These are phyloP conservation scores for Brenthis hecate DNA, from an alignment of 2,888 invertebrate species.

Conservation along the genomic window DNA sequence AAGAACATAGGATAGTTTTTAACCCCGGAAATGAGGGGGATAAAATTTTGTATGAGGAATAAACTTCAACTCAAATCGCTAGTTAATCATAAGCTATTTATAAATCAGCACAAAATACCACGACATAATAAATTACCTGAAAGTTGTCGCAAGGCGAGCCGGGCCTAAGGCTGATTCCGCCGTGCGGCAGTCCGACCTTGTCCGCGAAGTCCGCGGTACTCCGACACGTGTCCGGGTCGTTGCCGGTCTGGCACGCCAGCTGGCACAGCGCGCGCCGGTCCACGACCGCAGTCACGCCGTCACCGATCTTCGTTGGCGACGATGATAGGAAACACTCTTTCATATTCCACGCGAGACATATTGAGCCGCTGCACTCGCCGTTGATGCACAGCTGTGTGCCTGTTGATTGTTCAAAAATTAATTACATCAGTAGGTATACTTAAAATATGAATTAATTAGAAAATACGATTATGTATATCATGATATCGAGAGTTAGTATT, in stretches of 20 bases:
- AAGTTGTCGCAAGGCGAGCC: conserved; percentile 99
- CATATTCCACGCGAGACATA: conserved; percentile 97
- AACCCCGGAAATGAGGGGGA: no score
- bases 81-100: no score
- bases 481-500: no score
- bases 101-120: background rate
- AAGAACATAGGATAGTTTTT: no score
- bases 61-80: no score
- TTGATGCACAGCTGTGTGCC: conserved; percentile 90
- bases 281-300: conserved; percentile 82
- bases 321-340: conserved; percentile 97
- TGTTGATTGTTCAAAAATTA: conserved; percentile 41
- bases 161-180: conserved; percentile 93
- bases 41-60: no score
- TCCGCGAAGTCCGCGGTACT: conserved; percentile 94
- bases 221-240: conserved; percentile 87
- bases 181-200: conserved; percentile 86
- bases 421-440: background rate
- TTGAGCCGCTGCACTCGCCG: conserved; percentile 97
- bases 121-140: conserved; percentile 82
- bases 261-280: conserved; percentile 95
- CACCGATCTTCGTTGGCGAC: conserved; percentile 82
- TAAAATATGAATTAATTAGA: no score
- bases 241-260: conserved; percentile 96
- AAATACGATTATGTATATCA: no score